phyloP scores from a whole-genome alignment of 2,113 vertebrate species.

The Ploceus nigricollis region DNA sequence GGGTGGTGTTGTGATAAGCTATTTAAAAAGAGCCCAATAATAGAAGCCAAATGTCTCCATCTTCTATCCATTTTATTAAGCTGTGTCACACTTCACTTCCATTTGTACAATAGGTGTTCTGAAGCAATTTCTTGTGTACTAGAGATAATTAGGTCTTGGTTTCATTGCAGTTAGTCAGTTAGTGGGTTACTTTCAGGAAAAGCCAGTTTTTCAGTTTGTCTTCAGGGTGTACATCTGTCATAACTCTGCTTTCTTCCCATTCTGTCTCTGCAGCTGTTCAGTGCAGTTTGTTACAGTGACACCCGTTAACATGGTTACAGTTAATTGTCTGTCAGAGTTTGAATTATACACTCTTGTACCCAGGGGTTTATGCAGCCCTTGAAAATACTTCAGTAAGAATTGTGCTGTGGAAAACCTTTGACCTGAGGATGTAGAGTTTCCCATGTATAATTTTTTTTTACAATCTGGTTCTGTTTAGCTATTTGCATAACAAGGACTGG shows the following conservation, averaged over 20 bases:
- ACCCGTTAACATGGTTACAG: constrained; percentile 28
- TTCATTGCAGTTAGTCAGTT: constrained; percentile 19
- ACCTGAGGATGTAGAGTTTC: constrained; percentile 20
- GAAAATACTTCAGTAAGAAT: neutral
- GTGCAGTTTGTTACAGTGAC: constrained; percentile 26
- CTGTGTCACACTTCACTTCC: neutral
- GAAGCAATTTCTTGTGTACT: neutral
- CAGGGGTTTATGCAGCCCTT: constrained; percentile 21
- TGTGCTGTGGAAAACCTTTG: constrained; percentile 30
- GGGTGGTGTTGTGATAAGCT: neutral
- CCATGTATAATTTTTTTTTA: neutral
- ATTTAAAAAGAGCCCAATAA: neutral
- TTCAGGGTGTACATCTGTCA: constrained; percentile 29
- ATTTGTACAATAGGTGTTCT: neutral
- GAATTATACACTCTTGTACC: constrained; percentile 6
- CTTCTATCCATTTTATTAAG: neutral
- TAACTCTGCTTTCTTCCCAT: neutral
- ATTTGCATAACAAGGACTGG: constrained; percentile 42
- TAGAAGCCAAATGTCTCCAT: neutral
- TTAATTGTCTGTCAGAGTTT: constrained; percentile 55
- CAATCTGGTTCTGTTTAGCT: neutral
- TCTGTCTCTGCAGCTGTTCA: constrained; percentile 31
- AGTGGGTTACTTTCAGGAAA: neutral
- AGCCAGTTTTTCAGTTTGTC: constrained; percentile 30
- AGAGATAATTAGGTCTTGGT: neutral